A percentile compares a stretch with the other conserved stretches of the same genome.
phyloP scores from a whole-genome alignment of 2,113 vertebrate species.

The Siniperca knerii region DNA sequence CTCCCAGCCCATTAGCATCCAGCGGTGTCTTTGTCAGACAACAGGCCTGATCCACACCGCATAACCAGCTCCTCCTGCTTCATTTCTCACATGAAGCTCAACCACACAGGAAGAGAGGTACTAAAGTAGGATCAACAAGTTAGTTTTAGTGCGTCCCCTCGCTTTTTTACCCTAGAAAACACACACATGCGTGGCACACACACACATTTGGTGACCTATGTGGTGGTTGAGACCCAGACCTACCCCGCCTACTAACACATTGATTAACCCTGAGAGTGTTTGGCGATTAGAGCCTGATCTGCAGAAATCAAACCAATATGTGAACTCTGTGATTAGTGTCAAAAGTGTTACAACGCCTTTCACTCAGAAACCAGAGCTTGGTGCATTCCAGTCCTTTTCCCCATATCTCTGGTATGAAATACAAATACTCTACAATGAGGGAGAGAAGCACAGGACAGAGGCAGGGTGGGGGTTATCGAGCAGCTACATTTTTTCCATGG shows the following conservation, averaged over 20 bases:
- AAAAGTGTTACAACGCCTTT: constrained; percentile 79
- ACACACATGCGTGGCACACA: constrained; percentile 24
- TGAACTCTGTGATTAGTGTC: constrained; percentile 84
- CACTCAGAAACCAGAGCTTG: constrained; percentile 77
- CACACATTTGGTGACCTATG: constrained; percentile 54
- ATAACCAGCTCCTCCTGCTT: constrained; percentile 52
- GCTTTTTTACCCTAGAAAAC: constrained; percentile 14
- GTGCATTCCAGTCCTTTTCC: constrained; percentile 69
- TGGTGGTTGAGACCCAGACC: constrained; percentile 60
- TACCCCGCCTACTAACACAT: constrained; percentile 63
- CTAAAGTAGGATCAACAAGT: constrained; percentile 44
- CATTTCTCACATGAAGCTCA: constrained; percentile 34
- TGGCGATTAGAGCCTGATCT: constrained; percentile 78
- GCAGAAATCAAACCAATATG: constrained; percentile 83
- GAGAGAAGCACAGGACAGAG: constrained; percentile 66
- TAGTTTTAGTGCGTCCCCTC: constrained; percentile 21
- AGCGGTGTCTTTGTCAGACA: constrained; percentile 66
- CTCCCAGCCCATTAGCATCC: constrained; percentile 68
- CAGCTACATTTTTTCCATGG: constrained; percentile 71
- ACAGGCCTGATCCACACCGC: constrained; percentile 42
- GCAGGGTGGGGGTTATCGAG: constrained; percentile 71
- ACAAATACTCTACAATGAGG: constrained; percentile 69
- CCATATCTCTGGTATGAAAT: constrained; percentile 79
- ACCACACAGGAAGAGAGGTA: constrained; percentile 30
- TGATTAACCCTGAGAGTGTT: constrained; percentile 81